Percentiles rank a stretch among this genome's conserved stretches.
Evolutionary conservation across 2,888 invertebrate genomes (phyloP).

Genomic region (Acanthosepion esculentum): DNA sequence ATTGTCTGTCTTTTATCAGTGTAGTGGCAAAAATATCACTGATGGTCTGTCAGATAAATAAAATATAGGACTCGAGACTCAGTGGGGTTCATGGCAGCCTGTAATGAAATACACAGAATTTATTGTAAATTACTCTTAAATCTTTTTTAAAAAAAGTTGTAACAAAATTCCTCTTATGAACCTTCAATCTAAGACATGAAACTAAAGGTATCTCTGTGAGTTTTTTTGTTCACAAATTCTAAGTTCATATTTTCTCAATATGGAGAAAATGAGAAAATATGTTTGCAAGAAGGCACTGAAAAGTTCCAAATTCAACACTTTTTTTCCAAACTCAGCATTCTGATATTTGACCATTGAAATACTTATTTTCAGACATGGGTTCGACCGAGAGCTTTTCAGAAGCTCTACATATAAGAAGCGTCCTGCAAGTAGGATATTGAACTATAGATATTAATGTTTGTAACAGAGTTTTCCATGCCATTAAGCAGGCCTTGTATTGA

Average conservation of each 20-base stretch:
- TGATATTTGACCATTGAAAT: no score
- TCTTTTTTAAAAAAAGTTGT: neutral
- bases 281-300: no score
- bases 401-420: neutral
- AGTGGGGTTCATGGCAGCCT: neutral
- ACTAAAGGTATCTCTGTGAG: neutral
- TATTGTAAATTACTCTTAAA: constrained; percentile 7
- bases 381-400: neutral
- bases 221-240: neutral
- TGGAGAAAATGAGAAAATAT: neutral
- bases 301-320: no score
- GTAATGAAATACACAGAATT: neutral
- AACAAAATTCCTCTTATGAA: neutral
- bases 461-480: neutral
- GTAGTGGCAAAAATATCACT: neutral
- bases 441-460: neutral
- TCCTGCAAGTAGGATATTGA: neutral
- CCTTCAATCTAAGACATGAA: neutral
- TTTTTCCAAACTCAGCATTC: no score
- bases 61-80: neutral
- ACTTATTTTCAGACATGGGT: no score
- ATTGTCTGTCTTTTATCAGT: no score
- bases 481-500: neutral
- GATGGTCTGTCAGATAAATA: neutral
- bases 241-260: neutral